Evolutionary conservation across 2,888 invertebrate species (phyloP), one percentile per base, ranked within the genome.

Genomic region (Brenthis hecate): DNA sequence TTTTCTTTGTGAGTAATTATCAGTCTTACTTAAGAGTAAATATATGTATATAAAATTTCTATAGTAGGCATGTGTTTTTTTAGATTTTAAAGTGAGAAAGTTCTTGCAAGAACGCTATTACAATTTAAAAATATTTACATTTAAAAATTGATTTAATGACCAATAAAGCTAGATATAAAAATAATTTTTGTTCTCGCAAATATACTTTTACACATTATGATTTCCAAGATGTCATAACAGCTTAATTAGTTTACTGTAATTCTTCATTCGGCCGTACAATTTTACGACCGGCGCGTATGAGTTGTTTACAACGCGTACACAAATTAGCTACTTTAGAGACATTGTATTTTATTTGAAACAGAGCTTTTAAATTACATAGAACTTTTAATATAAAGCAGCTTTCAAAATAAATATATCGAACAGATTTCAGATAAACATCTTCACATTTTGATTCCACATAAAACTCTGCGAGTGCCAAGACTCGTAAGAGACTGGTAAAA

Each of bases 401-500:
- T 23, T 23, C 13, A 50, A 60, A 60, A 60, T 60, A 60, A 32
- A 60, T 60, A 60, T 60, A 60, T 67, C 51, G 51, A 50, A 60
- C 23, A 43, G 28, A 53, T 66, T 57, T 51, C 66, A 55, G 14
- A 65, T 66, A 66, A 66, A 66, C 55, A 66, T 51, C 13, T 55
- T 58, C 47, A 61, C 55, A 60, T 66, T 66, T 56, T 50, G 61
- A 64, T 32, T 63, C 28, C 68, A 63, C 63, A 63, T 32, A 51
- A 71, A 74, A 68, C 65, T n/a, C 47, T 28, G 47, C 65, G 68
- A 71, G 65, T 72, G 75, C 76, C 77, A 73, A 72, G 73, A 70
- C 65, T 67, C 65, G 56, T 50, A 68, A 74, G 71, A 70, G 74
- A 76, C 78, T 78, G 72, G 68, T 71, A 70, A 78, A 80, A 79